A percentile compares a stretch with the other conserved stretches of the same genome.
Evolutionary conservation across 2,797 vertebrate species (phyloP).

Genomic region (Sebastes miniatus): DNA sequence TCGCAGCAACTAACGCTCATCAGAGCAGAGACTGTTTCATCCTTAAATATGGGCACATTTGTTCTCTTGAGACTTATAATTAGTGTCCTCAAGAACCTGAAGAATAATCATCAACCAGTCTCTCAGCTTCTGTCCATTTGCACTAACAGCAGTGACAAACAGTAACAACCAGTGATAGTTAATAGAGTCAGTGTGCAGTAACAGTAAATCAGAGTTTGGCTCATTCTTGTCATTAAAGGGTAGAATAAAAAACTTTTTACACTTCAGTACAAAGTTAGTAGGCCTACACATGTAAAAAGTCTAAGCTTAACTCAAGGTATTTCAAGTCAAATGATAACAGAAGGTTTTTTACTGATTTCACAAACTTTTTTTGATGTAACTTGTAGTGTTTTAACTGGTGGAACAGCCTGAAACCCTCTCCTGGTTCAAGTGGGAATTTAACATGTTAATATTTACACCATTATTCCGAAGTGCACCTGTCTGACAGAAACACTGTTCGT

Average conservation of each 20-base stretch:
- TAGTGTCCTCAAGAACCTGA: no score
- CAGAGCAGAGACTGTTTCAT: neutral
- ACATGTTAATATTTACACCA: neutral
- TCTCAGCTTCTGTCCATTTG: neutral
- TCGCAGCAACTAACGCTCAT: no score
- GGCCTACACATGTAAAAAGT: neutral
- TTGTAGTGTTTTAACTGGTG: neutral
- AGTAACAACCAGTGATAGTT: neutral
- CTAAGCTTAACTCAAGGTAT: neutral
- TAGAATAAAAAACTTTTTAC: neutral
- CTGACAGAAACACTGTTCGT: no score
- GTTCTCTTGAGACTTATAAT: no score
- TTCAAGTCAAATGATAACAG: neutral
- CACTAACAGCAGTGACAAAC: neutral
- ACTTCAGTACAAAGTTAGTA: neutral
- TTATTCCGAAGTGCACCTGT: neutral
- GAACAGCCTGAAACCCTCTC: neutral
- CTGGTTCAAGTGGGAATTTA: neutral
- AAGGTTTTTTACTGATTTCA: no score
- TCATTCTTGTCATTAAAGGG: constrained; percentile 26
- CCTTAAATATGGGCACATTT: no score
- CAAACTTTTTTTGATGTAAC: no score
- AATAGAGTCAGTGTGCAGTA: neutral
- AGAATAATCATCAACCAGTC: no score
- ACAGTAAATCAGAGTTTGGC: constrained; percentile 15